A percentile compares a stretch with the other conserved stretches of the same genome.
Conservation (phyloP, 1,140 invertebrate genomes). For the Thaumetopoea pityocampa region DNA sequence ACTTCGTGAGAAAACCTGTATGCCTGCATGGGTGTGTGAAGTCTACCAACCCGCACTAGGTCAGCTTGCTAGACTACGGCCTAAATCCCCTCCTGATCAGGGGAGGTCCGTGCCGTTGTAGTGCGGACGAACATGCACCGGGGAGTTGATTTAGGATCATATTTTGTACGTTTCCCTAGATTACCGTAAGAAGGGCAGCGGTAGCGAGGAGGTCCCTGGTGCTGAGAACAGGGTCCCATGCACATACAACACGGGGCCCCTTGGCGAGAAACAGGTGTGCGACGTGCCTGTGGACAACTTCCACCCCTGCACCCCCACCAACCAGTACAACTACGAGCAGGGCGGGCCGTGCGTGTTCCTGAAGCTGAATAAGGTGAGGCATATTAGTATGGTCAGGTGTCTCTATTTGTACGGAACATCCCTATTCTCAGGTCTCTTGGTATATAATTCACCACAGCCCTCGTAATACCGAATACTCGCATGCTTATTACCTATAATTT, state of each 20-base stretch:
- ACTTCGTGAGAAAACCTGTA: too few species aligned
- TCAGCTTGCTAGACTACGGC: too few species aligned
- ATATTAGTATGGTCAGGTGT: background rate
- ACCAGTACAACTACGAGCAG: conserved; percentile 86
- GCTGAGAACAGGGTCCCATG: conserved; percentile 75
- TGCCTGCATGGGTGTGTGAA: too few species aligned
- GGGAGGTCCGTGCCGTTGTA: too few species aligned
- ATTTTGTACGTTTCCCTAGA: conserved; percentile 33
- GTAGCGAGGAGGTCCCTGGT: conserved; percentile 44
- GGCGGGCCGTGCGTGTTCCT: conserved; percentile 89
- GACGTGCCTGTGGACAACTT: conserved; percentile 78
- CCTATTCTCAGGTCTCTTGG: background rate
- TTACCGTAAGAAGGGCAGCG: conserved; percentile 67
- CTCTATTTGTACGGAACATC: background rate
- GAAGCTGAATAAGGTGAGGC: conserved; percentile 86
- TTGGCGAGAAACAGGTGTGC: conserved; percentile 69
- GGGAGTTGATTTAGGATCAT: too few species aligned
- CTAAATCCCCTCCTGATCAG: too few species aligned
- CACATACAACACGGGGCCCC: conserved; percentile 66
- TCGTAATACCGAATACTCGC: too few species aligned
- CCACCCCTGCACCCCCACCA: conserved; percentile 81
- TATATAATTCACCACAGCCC: too few species aligned
- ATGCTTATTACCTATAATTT: too few species aligned
- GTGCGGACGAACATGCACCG: too few species aligned
- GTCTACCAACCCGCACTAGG: too few species aligned